phyloP scores from a whole-genome alignment of 1,140 invertebrate species.

The Cotesia chilonis region DNA sequence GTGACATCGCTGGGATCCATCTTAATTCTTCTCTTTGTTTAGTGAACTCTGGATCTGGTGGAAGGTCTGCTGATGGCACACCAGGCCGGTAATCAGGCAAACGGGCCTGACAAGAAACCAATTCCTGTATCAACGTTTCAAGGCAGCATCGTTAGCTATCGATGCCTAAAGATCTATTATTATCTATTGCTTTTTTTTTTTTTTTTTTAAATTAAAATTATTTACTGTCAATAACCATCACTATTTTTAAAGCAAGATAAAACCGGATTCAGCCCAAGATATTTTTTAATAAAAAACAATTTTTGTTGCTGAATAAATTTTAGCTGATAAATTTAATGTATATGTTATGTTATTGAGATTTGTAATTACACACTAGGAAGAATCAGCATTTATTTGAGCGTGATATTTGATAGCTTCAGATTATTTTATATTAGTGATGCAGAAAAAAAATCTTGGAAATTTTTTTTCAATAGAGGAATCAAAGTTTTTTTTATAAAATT shows the following conservation, averaged over 20 bases:
- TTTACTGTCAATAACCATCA: neutral
- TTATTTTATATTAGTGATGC: too few species aligned
- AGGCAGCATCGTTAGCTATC: slow-evolving; percentile 60
- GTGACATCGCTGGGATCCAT: slow-evolving; percentile 90
- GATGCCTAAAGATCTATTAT: slow-evolving; percentile 23
- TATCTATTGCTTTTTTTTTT: slow-evolving; percentile 17
- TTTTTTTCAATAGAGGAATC: too few species aligned
- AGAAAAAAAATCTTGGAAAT: too few species aligned
- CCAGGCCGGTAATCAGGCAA: slow-evolving; percentile 82
- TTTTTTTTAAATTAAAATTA: slow-evolving; percentile 9
- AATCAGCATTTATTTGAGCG: neutral
- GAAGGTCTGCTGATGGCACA: slow-evolving; percentile 71
- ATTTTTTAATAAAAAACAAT: neutral
- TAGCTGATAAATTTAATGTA: too few species aligned
- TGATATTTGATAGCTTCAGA: too few species aligned
- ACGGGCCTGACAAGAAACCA: slow-evolving; percentile 74
- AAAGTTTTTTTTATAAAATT: too few species aligned
- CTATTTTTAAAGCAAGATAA: neutral
- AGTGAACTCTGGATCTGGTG: slow-evolving; percentile 78
- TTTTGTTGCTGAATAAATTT: neutral
- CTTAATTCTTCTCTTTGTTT: slow-evolving; percentile 86
- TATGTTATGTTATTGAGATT: neutral
- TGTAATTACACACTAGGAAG: too few species aligned
- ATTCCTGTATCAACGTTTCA: slow-evolving; percentile 61
- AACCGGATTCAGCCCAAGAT: too few species aligned